phyloP scores from a whole-genome alignment of 2,888 invertebrate genomes.

The Euspilapteryx auroguttella region DNA sequence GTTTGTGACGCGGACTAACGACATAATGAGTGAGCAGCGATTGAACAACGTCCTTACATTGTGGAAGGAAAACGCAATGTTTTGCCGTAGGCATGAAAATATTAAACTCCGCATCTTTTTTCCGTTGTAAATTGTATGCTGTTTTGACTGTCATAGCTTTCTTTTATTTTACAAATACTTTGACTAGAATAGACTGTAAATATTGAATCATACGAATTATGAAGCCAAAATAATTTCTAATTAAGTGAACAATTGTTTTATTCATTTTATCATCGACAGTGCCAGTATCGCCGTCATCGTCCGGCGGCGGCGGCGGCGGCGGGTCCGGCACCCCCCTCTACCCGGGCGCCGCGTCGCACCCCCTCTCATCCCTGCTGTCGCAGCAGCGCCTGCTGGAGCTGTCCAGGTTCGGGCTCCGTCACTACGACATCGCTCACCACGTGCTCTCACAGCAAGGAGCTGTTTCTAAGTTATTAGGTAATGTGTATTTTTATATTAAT shows the following conservation, averaged over 20 bases:
- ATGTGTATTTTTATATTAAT: no score
- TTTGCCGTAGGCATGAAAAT: no score
- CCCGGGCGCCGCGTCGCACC: conserved; percentile 55
- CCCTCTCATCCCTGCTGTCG: conserved; percentile 72
- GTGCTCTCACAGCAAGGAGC: conserved; percentile 91
- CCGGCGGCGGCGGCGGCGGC: conserved; percentile 43
- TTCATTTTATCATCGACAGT: conserved; percentile 38
- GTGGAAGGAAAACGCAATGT: no score
- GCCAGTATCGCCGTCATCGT: conserved; percentile 57
- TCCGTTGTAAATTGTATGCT: no score
- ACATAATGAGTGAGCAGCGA: conserved; percentile 19
- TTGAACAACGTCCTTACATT: conserved; percentile 14
- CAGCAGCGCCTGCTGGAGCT: conserved; percentile 81
- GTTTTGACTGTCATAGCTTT: no score
- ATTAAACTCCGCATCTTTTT: no score
- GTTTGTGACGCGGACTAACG: conserved; percentile 18
- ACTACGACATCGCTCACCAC: conserved; percentile 89
- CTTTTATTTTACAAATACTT: no score
- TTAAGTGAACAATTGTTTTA: no score
- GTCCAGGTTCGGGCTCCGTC: conserved; percentile 78
- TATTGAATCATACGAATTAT: no score
- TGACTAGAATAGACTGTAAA: no score
- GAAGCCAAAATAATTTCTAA: no score
- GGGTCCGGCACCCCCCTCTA: conserved; percentile 47
- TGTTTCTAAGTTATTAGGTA: conserved; percentile 87